phyloP scores from a whole-genome alignment of 2,888 invertebrate species.

The Cantharis nigra region DNA sequence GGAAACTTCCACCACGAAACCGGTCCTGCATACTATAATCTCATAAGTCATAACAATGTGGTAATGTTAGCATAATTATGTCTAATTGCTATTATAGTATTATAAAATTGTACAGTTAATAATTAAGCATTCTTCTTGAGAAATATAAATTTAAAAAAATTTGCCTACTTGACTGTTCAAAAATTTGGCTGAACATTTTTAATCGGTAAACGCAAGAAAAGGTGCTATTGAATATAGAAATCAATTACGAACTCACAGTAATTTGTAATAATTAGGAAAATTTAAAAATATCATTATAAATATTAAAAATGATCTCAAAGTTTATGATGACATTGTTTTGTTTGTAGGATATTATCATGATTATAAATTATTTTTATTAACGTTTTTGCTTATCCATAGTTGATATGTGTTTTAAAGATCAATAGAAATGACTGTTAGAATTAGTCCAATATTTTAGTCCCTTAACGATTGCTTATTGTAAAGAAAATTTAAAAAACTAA shows the following conservation, averaged over 20 bases:
- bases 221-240: slow-evolving; percentile 12
- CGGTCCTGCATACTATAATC: background rate
- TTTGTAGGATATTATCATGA: background rate
- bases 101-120: background rate
- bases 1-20: background rate
- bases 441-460: background rate
- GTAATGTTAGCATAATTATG: background rate
- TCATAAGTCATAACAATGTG: background rate
- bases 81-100: background rate
- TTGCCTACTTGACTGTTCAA: background rate
- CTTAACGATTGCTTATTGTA: background rate
- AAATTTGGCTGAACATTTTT: background rate
- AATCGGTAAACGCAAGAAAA: slow-evolving; percentile 10
- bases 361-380: background rate
- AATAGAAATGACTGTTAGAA: slow-evolving; percentile 1
- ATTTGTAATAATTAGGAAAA: background rate
- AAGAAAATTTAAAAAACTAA: background rate
- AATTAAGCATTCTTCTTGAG: background rate
- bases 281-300: background rate
- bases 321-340: background rate
- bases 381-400: background rate
- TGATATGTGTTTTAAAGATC: background rate
- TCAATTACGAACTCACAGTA: slow-evolving; percentile 2
- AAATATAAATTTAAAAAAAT: background rate
- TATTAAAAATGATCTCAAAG: background rate